Conservation (phyloP, 2,113 vertebrate genomes). For the Circaetus gallicus region DNA sequence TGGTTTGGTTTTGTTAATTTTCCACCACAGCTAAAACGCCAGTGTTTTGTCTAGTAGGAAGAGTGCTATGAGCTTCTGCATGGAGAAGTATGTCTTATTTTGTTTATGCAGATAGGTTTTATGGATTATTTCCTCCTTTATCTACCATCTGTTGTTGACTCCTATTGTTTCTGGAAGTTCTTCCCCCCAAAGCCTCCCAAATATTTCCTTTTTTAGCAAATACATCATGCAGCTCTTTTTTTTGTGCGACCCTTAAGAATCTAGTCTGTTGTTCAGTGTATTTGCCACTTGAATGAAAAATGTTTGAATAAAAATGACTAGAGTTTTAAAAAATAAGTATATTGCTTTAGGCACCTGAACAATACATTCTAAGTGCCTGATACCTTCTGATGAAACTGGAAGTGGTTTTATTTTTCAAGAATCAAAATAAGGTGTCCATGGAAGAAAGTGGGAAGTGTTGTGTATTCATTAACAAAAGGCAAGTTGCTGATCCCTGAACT, state of each 20-base stretch:
- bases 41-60: slow-evolving; percentile 21
- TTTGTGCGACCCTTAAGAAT: background rate
- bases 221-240: background rate
- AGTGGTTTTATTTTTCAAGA: background rate
- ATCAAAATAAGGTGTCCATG: background rate
- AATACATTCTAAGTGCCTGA: background rate
- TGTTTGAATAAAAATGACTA: background rate
- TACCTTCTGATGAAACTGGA: background rate
- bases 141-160: slow-evolving; percentile 12
- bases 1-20: background rate
- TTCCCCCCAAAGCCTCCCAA: background rate
- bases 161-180: background rate
- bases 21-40: background rate
- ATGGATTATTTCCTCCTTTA: slow-evolving; percentile 7
- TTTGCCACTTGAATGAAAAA: background rate
- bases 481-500: background rate
- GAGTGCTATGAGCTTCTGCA: background rate
- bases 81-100: slow-evolving; percentile 19
- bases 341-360: background rate
- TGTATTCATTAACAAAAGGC: background rate
- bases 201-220: background rate
- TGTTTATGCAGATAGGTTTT: slow-evolving; percentile 8
- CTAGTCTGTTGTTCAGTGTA: background rate
- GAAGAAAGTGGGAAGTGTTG: background rate
- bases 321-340: background rate